Evolutionary conservation across 2,113 vertebrate genomes (phyloP), one percentile per base, ranked within the genome.

Genomic region (Dromas ardeola): DNA sequence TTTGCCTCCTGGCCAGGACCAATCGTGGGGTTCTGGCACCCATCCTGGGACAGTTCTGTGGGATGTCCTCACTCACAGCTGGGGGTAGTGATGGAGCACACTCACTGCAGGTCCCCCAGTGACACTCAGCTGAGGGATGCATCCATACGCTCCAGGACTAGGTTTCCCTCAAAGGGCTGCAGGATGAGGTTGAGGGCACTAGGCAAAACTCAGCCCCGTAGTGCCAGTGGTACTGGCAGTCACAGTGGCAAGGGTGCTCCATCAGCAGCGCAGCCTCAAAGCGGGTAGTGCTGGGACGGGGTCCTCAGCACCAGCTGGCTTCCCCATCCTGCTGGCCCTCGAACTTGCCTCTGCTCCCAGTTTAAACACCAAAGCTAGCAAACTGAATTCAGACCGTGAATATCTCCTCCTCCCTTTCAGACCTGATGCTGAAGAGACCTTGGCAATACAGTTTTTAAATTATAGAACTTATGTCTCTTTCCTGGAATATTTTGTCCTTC

Each of bases 1-100:
- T 92, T 70, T 58, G 32, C 17, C 32, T 90, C 14, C 30, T 50
- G 29, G 19, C 36, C 55, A 62, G 81, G 43, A 47, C 9, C 13
- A 11, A 8, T 3, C 1, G 6, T 42, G 22, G 13, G 36, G 4
- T 5, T 40, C 53, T 34, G 25, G 15, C 30, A 63, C 42, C 9
- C 13, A 5, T 30, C 3, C 38, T 53, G n/a, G 52, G n/a, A 8
- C 13, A 42, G 40, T 8, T 72, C 26, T 38, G 22, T 11, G 0
- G 2, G 32, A 38, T 1, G 2, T 30, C 18, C 4, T 84, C 10
- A 5, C 25, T 45, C 6, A 0, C 0, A 15, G 36, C 40, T 79
- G 38, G 19, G 40, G 10, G 4, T 9, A 34, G 7, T 18, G 63
- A 36, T 34, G 34, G 8, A 43, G 42, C 4, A 0, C 5, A 17